Conservation (phyloP, 2,797 vertebrate genomes). For the Pseudochirops corinnae region DNA sequence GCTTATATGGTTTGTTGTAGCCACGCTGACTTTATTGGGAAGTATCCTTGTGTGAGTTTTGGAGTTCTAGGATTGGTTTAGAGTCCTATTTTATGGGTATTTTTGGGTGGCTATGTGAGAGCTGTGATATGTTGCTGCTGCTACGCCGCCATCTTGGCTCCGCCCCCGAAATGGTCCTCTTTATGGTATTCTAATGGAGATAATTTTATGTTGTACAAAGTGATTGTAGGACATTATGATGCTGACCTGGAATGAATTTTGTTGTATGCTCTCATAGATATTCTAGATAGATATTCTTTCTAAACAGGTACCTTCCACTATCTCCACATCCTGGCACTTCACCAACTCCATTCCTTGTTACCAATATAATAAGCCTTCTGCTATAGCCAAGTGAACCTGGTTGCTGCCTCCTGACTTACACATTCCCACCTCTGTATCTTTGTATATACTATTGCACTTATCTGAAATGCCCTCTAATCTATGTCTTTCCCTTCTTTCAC, state of each 20-base stretch:
- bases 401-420: not conserved
- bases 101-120: no score
- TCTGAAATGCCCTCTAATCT: not conserved
- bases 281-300: not conserved
- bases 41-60: no score
- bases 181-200: not conserved
- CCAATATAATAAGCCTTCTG: not conserved
- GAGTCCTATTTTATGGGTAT: no score
- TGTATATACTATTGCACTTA: not conserved
- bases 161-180: not conserved
- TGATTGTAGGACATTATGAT: not conserved
- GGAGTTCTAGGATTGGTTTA: no score
- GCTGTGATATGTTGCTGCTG: no score
- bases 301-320: not conserved
- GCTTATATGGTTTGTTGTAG: no score
- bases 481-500: not conserved
- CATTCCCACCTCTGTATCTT: not conserved
- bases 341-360: not conserved
- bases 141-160: no score
- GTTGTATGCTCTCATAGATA: not conserved
- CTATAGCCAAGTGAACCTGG: not conserved
- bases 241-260: not conserved
- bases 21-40: no score
- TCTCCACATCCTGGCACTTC: not conserved
- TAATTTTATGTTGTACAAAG: not conserved